Evolutionary conservation across 1,140 invertebrate genomes (phyloP).

Genomic region (Eueides isabella): DNA sequence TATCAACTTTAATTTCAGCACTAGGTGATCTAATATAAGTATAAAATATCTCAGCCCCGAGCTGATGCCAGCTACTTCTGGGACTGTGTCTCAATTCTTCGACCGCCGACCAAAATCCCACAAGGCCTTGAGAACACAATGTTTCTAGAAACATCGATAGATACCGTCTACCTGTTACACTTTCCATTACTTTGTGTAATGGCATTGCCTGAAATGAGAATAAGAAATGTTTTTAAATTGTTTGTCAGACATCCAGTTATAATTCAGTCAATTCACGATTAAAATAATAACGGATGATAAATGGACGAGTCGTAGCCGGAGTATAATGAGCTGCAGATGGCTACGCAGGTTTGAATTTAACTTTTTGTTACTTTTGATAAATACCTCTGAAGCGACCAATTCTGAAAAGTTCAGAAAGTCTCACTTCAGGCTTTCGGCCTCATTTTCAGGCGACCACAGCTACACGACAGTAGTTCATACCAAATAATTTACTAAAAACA

Average conservation of each 20-base stretch:
- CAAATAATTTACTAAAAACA: too few relatives aligned
- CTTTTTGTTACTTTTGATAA: too few relatives aligned
- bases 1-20: slow-evolving; percentile 90
- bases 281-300: too few relatives aligned
- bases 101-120: slow-evolving; percentile 94
- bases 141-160: slow-evolving; percentile 92
- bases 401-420: too few relatives aligned
- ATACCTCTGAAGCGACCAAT: too few relatives aligned
- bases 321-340: too few relatives aligned
- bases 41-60: slow-evolving; percentile 95
- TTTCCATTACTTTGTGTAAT: slow-evolving; percentile 86
- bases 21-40: slow-evolving; percentile 91
- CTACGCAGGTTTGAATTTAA: too few relatives aligned
- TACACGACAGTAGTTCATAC: too few relatives aligned
- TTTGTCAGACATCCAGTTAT: background rate
- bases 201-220: slow-evolving; percentile 80
- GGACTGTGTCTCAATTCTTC: slow-evolving; percentile 90
- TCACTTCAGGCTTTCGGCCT: too few relatives aligned
- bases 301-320: too few relatives aligned
- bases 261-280: too few relatives aligned
- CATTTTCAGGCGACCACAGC: too few relatives aligned
- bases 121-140: slow-evolving; percentile 89
- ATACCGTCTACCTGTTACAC: slow-evolving; percentile 87
- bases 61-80: slow-evolving; percentile 90
- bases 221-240: slow-evolving; percentile 32